Conservation (phyloP, 1,140 invertebrate genomes). For the Lerema accius region DNA sequence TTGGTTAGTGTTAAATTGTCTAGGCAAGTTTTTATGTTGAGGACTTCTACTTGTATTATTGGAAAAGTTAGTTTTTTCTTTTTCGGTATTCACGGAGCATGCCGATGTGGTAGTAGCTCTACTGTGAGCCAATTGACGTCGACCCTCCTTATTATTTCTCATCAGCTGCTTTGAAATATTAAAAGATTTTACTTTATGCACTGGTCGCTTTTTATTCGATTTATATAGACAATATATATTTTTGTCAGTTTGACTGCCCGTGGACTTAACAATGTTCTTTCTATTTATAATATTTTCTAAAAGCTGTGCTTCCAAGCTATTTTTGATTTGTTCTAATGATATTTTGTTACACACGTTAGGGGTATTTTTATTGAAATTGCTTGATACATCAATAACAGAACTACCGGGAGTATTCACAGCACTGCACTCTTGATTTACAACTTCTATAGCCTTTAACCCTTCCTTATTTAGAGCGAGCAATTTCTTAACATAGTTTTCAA, state of each 20-base stretch:
- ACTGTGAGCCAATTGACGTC: slow-evolving; percentile 6
- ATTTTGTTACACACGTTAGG: slow-evolving; percentile 50
- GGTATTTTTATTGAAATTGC: slow-evolving; percentile 52
- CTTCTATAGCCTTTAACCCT: slow-evolving; percentile 77
- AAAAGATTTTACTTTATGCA: slow-evolving; percentile 74
- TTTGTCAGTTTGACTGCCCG: slow-evolving; percentile 35
- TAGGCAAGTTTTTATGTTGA: slow-evolving; percentile 46
- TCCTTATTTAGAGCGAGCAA: slow-evolving; percentile 79
- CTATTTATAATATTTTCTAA: slow-evolving; percentile 41
- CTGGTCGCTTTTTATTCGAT: slow-evolving; percentile 44
- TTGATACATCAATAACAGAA: slow-evolving; percentile 76
- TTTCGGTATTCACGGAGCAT: slow-evolving; percentile 35
- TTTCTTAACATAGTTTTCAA: slow-evolving; percentile 80
- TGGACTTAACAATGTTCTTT: slow-evolving; percentile 33
- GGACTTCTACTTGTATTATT: slow-evolving; percentile 7
- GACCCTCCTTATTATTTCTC: slow-evolving; percentile 39
- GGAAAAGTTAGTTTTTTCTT: slow-evolving; percentile 10
- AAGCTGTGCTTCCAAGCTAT: slow-evolving; percentile 60
- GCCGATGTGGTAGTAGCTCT: slow-evolving; percentile 35
- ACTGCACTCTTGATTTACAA: slow-evolving; percentile 79
- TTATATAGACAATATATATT: slow-evolving; percentile 35
- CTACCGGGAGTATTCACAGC: slow-evolving; percentile 80
- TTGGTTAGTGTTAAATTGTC: slow-evolving; percentile 16
- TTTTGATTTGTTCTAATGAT: slow-evolving; percentile 71
- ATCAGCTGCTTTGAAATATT: slow-evolving; percentile 64